Evolutionary conservation across 2,797 vertebrate species (phyloP), one percentile per base, ranked within the genome.

Genomic region (Furcifer pardalis): DNA sequence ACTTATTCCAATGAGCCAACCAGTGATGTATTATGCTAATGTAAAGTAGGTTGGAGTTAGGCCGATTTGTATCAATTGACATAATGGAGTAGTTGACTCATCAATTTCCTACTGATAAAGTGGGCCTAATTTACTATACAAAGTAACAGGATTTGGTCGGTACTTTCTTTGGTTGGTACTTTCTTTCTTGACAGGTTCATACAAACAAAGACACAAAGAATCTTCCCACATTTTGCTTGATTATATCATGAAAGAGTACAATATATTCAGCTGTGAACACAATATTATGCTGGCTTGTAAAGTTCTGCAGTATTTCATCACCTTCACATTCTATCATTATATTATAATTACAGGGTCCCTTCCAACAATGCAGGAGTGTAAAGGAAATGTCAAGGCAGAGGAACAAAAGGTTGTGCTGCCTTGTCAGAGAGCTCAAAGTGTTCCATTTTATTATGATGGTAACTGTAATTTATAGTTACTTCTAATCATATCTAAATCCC

Each of bases 371-470:
- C 42, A 56, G 73, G 68, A 23, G 46, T 35, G 4, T 35, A 68
- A 19, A 52, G 77, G 13, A 79, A 78, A 65, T 74, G 69, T 73
- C 42, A 85, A 80, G 69, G 40, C 8, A 66, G 19, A 73, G 21
- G 69, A 66, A 80, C 44, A 66, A 85, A 85, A 56, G 77, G 77
- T 74, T 79, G 69, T 52, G 44, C 2, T 44, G 79, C 17, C 35
- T 35, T 83, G n/a, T 83, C 60, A 40, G 72, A 52, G n/a, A 85
- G 59, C 60, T 66, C 35, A 85, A 80, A 85, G 13, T 19, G 56
- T 74, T 85, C 46, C 73, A 74, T 35, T 79, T 73, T 65, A 79
- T 62, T 25, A 59, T 59, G 60, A 35, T 32, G 37, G 44, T 65
- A 85, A 59, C 77, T 5, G 42, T 74, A 35, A 85, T 80, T 85